Percentiles rank a stretch among this genome's conserved stretches.
phyloP scores from a whole-genome alignment of 1,140 invertebrate species.

The Tetragnatha versicolor region DNA sequence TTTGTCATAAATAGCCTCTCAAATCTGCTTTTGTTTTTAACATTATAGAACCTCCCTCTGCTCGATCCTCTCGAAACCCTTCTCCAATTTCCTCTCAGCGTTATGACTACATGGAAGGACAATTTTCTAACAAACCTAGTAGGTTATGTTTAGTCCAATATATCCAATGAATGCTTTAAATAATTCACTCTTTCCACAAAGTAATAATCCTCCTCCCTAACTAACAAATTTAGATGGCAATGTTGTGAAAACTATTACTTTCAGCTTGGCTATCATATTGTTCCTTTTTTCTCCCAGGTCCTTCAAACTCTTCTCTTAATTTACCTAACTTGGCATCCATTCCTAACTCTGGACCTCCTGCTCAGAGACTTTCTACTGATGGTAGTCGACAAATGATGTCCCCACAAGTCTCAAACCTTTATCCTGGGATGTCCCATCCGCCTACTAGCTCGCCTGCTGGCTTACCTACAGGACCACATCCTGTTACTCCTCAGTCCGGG shows the following conservation, averaged over 20 bases:
- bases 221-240: no score
- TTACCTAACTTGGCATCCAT: conserved; percentile 9
- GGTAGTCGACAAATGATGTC: neutral
- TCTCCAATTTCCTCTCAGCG: conserved; percentile 63
- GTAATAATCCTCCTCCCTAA: neutral
- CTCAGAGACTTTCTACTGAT: conserved; percentile 1
- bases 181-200: neutral
- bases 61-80: conserved; percentile 63
- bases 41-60: conserved; percentile 63
- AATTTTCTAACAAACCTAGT: conserved; percentile 60
- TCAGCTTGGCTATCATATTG: no score
- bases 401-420: neutral
- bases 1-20: no score
- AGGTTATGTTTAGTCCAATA: neutral
- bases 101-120: conserved; percentile 66
- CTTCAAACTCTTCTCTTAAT: conserved; percentile 22
- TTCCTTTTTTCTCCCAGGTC: conserved; percentile 24
- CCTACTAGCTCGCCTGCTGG: conserved; percentile 12
- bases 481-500: conserved; percentile 1
- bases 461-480: conserved; percentile 6
- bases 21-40: neutral
- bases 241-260: no score
- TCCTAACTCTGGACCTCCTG: conserved; percentile 23
- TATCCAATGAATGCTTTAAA: neutral
- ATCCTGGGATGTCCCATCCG: conserved; percentile 5